Evolutionary conservation across 2,113 vertebrate genomes (phyloP).

Genomic region (Entelurus aequoreus): DNA sequence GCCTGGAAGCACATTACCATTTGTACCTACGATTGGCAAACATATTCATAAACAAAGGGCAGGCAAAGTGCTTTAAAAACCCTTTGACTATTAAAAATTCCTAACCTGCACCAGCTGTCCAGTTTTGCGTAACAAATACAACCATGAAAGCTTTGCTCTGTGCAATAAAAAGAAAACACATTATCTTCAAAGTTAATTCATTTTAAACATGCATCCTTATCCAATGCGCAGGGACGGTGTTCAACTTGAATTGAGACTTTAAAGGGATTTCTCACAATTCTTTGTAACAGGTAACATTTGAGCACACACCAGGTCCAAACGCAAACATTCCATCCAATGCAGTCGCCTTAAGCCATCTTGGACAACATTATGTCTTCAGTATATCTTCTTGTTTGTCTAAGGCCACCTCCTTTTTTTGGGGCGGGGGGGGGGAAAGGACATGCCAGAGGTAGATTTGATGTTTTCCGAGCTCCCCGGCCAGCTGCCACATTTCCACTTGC

Average conservation of each 20-base stretch:
- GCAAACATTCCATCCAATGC: background rate
- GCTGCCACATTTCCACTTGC: constrained; percentile 29
- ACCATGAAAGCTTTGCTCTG: constrained; percentile 18
- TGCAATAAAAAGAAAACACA: constrained; percentile 19
- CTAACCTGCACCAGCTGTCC: constrained; percentile 38
- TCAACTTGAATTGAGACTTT: background rate
- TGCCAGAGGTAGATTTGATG: constrained; percentile 86
- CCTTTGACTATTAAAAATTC: background rate
- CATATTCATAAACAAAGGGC: constrained; percentile 31
- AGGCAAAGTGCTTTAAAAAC: constrained; percentile 32
- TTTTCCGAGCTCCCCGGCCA: constrained; percentile 82
- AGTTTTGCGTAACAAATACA: constrained; percentile 20
- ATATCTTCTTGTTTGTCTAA: background rate
- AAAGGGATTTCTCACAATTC: too few relatives aligned
- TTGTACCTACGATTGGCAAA: constrained; percentile 42
- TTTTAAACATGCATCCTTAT: constrained; percentile 31
- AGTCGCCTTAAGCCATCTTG: too few relatives aligned
- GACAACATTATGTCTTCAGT: background rate
- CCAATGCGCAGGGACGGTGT: background rate
- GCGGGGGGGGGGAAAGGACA: constrained; percentile 17
- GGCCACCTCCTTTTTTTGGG: background rate
- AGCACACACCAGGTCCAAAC: background rate
- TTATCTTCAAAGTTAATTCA: constrained; percentile 15
- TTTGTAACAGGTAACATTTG: background rate
- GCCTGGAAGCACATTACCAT: constrained; percentile 30